phyloP scores from a whole-genome alignment of 2,113 vertebrate genomes.

The Eleginops maclovinus region DNA sequence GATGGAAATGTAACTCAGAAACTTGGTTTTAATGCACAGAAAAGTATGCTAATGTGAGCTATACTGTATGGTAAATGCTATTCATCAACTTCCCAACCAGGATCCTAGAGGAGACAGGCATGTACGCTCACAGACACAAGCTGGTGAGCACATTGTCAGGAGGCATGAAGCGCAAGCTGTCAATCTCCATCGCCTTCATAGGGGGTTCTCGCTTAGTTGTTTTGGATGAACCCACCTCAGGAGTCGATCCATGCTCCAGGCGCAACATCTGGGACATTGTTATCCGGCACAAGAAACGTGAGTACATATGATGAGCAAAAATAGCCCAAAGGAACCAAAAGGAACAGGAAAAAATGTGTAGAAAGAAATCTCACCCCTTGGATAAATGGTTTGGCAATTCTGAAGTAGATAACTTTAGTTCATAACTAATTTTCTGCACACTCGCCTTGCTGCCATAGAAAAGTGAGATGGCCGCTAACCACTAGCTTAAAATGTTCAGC shows the following conservation, averaged over 20 bases:
- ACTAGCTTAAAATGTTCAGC: not conserved
- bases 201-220: constrained; percentile 95
- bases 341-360: not conserved
- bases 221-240: constrained; percentile 96
- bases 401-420: not conserved
- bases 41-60: constrained; percentile 42
- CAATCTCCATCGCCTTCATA: constrained; percentile 97
- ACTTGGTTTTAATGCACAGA: constrained; percentile 31
- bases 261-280: constrained; percentile 98
- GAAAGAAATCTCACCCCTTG: not conserved
- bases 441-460: not conserved
- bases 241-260: constrained; percentile 96
- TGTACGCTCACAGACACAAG: constrained; percentile 94
- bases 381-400: not conserved
- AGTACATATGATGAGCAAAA: constrained; percentile 21
- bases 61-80: constrained; percentile 44
- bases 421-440: not conserved
- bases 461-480: not conserved
- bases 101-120: constrained; percentile 92
- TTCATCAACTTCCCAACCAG: constrained; percentile 77
- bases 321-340: too few species aligned
- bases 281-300: constrained; percentile 94
- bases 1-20: constrained; percentile 31
- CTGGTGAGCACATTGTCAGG: constrained; percentile 91
- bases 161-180: constrained; percentile 97